Percentiles rank a stretch among this genome's conserved stretches.
Evolutionary conservation across 2,113 vertebrate genomes (phyloP).

Genomic region (Bos javanicus): DNA sequence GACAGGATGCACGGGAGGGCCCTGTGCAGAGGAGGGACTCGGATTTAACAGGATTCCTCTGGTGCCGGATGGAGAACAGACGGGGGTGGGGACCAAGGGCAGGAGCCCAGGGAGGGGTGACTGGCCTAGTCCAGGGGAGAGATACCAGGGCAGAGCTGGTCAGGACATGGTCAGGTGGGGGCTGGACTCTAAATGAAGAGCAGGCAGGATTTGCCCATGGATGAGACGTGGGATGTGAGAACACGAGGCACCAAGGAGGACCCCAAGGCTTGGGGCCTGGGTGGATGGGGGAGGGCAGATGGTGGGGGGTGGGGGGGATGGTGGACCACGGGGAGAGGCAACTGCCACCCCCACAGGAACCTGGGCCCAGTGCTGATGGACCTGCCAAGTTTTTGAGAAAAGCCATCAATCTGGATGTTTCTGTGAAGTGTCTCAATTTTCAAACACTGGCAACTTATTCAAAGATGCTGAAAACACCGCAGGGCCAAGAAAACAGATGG

Average conservation of each 20-base stretch:
- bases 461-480: not conserved
- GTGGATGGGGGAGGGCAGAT: not conserved
- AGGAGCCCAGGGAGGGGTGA: not conserved
- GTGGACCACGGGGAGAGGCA: fast-evolving
- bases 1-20: fast-evolving
- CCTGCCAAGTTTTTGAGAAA: not conserved
- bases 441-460: not conserved
- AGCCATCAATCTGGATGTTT: not conserved
- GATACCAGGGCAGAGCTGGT: not conserved
- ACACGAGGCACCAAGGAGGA: not conserved
- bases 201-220: not conserved
- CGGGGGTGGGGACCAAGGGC: too few species aligned
- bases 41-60: not conserved
- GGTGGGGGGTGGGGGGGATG: fast-evolving
- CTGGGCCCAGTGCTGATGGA: not conserved
- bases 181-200: not conserved
- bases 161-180: not conserved
- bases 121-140: not conserved
- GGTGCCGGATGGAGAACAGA: not conserved
- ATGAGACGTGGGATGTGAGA: not conserved
- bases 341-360: fast-evolving
- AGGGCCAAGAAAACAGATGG: not conserved
- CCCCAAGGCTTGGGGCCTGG: not conserved
- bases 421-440: not conserved
- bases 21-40: not conserved